A percentile compares a stretch with the other conserved stretches of the same genome.
Conservation (phyloP, 2,888 invertebrate species). For the Polydrusus cervinus region DNA sequence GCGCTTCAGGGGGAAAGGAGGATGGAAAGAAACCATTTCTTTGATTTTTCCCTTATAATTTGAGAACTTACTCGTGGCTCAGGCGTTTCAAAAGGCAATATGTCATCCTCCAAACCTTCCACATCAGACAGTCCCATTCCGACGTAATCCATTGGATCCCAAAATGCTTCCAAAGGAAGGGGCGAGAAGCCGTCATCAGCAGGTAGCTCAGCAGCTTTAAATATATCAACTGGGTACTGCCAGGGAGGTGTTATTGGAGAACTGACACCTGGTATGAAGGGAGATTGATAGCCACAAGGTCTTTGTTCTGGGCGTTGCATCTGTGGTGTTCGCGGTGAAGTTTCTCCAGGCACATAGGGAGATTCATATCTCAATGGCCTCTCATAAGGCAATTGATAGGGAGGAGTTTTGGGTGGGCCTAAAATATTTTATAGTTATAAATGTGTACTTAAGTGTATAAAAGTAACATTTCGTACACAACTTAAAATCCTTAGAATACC, state of each 20-base stretch:
- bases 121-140: conserved; percentile 10
- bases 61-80: conserved; percentile 15
- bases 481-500: no score
- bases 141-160: neutral
- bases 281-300: neutral
- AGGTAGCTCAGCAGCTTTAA: neutral
- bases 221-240: conserved; percentile 7
- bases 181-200: neutral
- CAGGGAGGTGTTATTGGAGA: conserved; percentile 22
- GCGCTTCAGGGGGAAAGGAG: no score
- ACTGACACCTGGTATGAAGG: conserved; percentile 15
- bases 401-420: conserved; percentile 2
- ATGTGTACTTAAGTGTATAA: no score
- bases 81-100: conserved; percentile 1
- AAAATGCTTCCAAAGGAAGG: neutral
- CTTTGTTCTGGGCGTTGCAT: conserved; percentile 2
- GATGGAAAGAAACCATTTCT: no score
- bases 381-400: neutral
- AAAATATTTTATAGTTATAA: no score
- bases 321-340: conserved; percentile 8
- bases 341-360: conserved; percentile 10
- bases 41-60: no score
- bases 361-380: neutral
- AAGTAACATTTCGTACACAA: no score
- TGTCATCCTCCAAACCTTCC: conserved; percentile 10